Base-by-base conservation (phyloP, 2,888 invertebrate genomes). In the Eupithecia dodoneata region DNA sequence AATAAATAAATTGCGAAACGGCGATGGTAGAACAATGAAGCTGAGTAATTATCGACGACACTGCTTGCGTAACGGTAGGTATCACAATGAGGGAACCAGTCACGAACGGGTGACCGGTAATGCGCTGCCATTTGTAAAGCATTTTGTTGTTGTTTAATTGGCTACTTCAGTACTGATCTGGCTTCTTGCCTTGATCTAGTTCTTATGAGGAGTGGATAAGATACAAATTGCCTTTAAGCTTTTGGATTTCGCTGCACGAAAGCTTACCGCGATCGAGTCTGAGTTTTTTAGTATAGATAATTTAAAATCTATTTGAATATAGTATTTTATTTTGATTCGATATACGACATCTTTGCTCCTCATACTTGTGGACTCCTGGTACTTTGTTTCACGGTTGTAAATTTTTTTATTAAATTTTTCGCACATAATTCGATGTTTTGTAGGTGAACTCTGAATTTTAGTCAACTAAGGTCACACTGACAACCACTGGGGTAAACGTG, bases 41-140 rank as follows among this genome's bases (percentile, higher is more conserved):
- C 87, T 88, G 85, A 85, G 85, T 87, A 90, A 90, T 90, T 90
- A 90, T 87, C 85, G 88, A 88, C 86, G 88, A 89, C 87, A 87
- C 88, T 74, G 82, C 79, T 89, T 88, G 85, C 87, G 86, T 88
- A 89, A 89, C 86, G 83, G 87, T 85, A 80, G 69, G 77, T 85
- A 88, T 85, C 84, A 83, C 83, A 82, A 82, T 81, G 78, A 77
- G 80, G 77, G 79, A 75, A 75, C 82, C 78, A 81, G 80, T 81
- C 80, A 82, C 79, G 79, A 79, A 73, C 80, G 75, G 81, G 80
- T 85, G 83, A 87, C 88, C 42, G 47, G 66, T 67, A 55, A 77
- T 81, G 76, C 80, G 83, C 83, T 85, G 85, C 85, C 84, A 86
- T 85, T 87, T 85, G 85, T 86, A 81, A 84, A 81, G 79, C 82